These are phyloP conservation scores for Poeciliopsis prolifica DNA, from an alignment of 2,113 vertebrate species.

Conservation along the genomic window DNA sequence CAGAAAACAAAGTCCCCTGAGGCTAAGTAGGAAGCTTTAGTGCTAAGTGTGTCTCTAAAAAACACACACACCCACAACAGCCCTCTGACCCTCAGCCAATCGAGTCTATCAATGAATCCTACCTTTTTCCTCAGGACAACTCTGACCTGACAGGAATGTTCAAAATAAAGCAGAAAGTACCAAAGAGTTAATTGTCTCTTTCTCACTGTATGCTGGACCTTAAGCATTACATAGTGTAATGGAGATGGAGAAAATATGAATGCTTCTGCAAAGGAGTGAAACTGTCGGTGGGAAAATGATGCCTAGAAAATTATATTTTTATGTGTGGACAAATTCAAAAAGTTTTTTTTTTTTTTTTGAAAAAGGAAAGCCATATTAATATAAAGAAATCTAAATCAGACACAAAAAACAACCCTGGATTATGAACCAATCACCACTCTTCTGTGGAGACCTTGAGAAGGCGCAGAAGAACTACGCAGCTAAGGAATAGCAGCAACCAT, in stretches of 20 bases:
- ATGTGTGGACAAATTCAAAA: too few relatives aligned
- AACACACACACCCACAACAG: slow-evolving; percentile 21
- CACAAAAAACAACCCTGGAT: not conserved
- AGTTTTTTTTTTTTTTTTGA: too few relatives aligned
- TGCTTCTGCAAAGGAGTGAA: not conserved
- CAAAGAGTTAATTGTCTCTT: slow-evolving; percentile 24
- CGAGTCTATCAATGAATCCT: not conserved
- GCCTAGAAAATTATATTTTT: too few relatives aligned
- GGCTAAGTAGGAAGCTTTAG: slow-evolving; percentile 8
- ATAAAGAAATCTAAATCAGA: not conserved
- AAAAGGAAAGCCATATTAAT: not conserved
- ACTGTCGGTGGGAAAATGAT: too few relatives aligned
- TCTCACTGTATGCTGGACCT: slow-evolving; percentile 8
- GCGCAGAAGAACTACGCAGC: not conserved
- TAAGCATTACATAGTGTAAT: not conserved
- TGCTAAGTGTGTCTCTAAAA: slow-evolving; percentile 28
- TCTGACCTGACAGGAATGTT: slow-evolving; percentile 52
- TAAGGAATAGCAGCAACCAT: not conserved
- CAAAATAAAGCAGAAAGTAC: slow-evolving; percentile 51
- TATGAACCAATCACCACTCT: not conserved
- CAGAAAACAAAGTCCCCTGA: slow-evolving; percentile 6
- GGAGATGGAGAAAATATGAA: slow-evolving; percentile 7
- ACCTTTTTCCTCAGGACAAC: slow-evolving; percentile 38
- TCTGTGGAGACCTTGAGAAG: not conserved
- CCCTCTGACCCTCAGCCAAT: slow-evolving; percentile 20